Percentiles rank a stretch among this genome's conserved stretches.
phyloP scores from a whole-genome alignment of 2,797 vertebrate genomes.

The Miopithecus talapoin region DNA sequence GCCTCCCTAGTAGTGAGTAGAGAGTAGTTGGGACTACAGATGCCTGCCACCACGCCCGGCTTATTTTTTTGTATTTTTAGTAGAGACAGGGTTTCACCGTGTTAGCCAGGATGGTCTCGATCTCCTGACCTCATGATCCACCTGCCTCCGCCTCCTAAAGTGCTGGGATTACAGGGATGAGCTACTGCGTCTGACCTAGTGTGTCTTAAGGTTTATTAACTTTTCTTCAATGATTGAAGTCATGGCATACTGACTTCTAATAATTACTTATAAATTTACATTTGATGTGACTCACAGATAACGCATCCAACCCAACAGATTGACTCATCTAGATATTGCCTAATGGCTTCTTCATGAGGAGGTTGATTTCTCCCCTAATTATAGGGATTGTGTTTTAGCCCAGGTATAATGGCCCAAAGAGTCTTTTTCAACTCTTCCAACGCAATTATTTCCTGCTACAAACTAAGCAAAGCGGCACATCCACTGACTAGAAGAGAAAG shows the following conservation, averaged over 20 bases:
- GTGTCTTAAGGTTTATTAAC: neutral
- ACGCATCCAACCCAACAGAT: neutral
- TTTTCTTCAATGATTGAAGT: neutral
- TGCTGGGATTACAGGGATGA: no score
- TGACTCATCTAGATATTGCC: neutral
- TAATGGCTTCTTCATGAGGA: neutral
- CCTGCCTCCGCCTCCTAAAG: no score
- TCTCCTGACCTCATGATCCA: no score
- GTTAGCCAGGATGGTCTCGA: no score
- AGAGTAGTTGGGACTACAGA: no score
- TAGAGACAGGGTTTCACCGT: no score
- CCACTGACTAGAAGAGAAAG: slow-evolving; percentile 8
- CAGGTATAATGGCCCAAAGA: neutral
- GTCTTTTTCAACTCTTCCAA: neutral
- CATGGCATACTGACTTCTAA: neutral
- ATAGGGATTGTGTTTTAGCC: neutral
- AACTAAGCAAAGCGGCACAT: slow-evolving; percentile 12
- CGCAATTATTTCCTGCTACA: slow-evolving; percentile 35
- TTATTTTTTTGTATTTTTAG: no score
- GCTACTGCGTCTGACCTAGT: fast-evolving
- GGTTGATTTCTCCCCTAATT: neutral
- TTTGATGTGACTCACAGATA: neutral
- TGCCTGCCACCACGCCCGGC: no score
- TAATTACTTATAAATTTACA: neutral
- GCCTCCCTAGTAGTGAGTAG: no score